These are phyloP conservation scores for Adelphocoris suturalis DNA, from an alignment of 2,888 invertebrate species.

Conservation along the genomic window DNA sequence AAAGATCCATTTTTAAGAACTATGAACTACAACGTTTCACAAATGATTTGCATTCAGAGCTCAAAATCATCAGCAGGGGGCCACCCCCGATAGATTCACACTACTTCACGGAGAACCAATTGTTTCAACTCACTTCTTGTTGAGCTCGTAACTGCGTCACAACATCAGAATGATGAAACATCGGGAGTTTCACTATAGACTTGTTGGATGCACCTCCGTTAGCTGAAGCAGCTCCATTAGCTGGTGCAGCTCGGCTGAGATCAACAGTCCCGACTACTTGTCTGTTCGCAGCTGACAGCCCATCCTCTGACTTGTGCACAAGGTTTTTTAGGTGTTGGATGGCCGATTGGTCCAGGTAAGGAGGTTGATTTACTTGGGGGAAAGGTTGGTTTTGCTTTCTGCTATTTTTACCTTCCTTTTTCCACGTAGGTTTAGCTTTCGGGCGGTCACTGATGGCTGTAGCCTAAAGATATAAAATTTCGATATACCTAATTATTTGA, in stretches of 20 bases:
- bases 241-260: neutral
- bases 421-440: conserved; percentile 89
- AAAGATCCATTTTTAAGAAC: neutral
- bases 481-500: too few relatives aligned
- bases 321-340: conserved; percentile 72
- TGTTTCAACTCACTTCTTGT: conserved; percentile 54
- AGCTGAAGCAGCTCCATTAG: neutral
- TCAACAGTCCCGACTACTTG: neutral
- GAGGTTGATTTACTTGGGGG: conserved; percentile 78
- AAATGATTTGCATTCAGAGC: conserved; percentile 17
- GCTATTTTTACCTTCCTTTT: conserved; percentile 88
- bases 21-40: neutral
- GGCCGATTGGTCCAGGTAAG: conserved; percentile 74
- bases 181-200: conserved; percentile 43
- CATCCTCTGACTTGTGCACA: conserved; percentile 68
- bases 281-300: conserved; percentile 44
- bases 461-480: conserved; percentile 79
- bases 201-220: conserved; percentile 26
- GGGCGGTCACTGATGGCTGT: conserved; percentile 91
- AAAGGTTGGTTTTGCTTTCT: conserved; percentile 80
- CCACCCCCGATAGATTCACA: conserved; percentile 23
- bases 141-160: conserved; percentile 63
- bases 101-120: conserved; percentile 2
- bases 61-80: conserved; percentile 8
- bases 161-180: conserved; percentile 54